These are phyloP conservation scores for Nyctibius bracteatus DNA, from an alignment of 2,113 vertebrate species.

Conservation along the genomic window DNA sequence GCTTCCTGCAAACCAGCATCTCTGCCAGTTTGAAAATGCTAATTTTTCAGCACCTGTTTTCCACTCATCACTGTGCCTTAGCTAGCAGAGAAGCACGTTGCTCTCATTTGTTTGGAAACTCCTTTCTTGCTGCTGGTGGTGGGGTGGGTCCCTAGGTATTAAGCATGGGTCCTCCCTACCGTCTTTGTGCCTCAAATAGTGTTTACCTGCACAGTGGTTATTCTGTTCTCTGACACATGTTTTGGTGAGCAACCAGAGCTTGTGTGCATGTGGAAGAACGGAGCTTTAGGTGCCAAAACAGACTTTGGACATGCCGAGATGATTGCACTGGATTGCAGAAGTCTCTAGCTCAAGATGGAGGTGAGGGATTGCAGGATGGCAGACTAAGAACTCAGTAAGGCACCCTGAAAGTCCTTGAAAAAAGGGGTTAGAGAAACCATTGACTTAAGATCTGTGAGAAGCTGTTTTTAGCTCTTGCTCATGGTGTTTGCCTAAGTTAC, in stretches of 20 bases:
- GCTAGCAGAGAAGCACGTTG: not conserved
- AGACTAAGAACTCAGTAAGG: not conserved
- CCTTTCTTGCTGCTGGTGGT: not conserved
- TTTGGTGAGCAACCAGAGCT: not conserved
- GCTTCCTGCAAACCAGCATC: not conserved
- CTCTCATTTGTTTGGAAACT: not conserved
- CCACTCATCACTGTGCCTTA: not conserved
- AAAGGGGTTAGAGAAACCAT: not conserved
- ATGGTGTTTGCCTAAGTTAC: not conserved
- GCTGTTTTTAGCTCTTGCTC: not conserved
- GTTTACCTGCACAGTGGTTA: not conserved
- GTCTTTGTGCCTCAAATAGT: too few relatives aligned
- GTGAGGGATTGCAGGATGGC: not conserved
- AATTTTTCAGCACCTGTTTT: not conserved
- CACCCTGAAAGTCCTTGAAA: not conserved
- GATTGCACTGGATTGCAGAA: not conserved
- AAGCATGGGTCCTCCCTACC: not conserved
- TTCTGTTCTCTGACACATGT: fast-evolving
- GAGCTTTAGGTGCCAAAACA: not conserved
- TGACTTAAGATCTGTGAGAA: not conserved
- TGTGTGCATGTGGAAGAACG: not conserved
- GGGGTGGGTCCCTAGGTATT: not conserved
- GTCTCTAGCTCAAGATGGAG: not conserved
- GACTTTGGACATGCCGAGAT: not conserved
- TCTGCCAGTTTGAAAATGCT: not conserved